phyloP scores from a whole-genome alignment of 1,140 invertebrate species.

The Drosophila punjabiensis region DNA sequence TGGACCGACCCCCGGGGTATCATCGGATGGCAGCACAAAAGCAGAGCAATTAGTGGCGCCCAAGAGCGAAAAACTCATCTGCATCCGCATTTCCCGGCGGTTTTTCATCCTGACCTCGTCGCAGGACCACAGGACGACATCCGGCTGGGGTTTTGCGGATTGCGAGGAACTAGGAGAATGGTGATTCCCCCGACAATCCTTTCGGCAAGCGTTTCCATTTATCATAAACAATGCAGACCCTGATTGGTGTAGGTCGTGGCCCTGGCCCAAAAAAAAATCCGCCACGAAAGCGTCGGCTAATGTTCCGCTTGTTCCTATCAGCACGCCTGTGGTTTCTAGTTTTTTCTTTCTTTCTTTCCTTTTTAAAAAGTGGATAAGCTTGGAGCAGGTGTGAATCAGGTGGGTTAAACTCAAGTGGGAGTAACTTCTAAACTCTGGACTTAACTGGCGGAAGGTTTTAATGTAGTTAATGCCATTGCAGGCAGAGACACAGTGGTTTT shows the following conservation, averaged over 20 bases:
- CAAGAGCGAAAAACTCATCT: conserved; percentile 75
- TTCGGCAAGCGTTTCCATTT: conserved; percentile 65
- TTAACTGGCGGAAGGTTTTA: conserved; percentile 8
- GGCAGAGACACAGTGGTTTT: neutral
- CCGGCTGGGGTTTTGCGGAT: conserved; percentile 9
- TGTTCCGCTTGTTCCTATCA: conserved; percentile 51
- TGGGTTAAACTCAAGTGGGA: neutral
- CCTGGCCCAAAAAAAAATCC: conserved; percentile 48
- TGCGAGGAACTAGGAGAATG: neutral
- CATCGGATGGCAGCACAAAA: conserved; percentile 51
- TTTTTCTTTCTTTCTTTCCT: neutral
- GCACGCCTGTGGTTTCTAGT: neutral
- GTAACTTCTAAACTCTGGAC: neutral
- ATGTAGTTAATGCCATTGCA: neutral
- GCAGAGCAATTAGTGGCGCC: conserved; percentile 73
- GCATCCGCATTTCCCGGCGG: conserved; percentile 46
- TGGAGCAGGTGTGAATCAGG: neutral
- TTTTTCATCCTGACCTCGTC: conserved; percentile 27
- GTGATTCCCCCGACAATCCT: neutral
- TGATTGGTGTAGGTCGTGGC: conserved; percentile 72
- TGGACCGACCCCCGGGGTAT: conserved; percentile 20
- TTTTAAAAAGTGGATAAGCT: conserved; percentile 3
- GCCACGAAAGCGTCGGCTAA: conserved; percentile 52
- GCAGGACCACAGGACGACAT: conserved; percentile 24
- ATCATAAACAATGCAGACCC: conserved; percentile 70